A percentile compares a stretch with the other conserved stretches of the same genome.
phyloP scores from a whole-genome alignment of 1,140 invertebrate species.

The Zelostemma sp. region DNA sequence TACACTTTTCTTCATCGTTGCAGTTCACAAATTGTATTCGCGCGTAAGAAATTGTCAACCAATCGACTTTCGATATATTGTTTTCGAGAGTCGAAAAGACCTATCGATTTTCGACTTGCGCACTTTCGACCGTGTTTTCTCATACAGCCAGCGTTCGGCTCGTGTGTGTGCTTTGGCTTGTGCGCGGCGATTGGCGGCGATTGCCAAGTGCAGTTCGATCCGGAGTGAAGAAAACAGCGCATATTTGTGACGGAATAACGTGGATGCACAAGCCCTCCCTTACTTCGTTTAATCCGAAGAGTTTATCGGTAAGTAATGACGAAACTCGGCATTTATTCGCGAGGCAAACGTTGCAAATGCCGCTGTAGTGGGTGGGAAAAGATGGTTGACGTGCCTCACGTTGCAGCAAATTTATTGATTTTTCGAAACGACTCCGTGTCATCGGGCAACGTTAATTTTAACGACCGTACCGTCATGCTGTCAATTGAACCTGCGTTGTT shows the following conservation, averaged over 20 bases:
- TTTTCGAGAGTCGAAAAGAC: no score
- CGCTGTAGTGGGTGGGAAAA: constrained; percentile 33
- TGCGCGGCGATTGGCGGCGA: no score
- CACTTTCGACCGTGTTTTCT: neutral
- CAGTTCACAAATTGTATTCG: no score
- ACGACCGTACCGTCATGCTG: no score
- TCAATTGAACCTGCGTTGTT: no score
- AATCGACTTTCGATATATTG: no score
- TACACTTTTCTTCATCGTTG: no score
- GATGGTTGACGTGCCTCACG: constrained; percentile 33
- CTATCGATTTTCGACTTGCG: neutral
- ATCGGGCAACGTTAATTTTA: constrained; percentile 1
- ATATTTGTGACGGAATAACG: neutral
- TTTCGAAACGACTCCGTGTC: constrained; percentile 18
- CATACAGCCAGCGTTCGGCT: neutral
- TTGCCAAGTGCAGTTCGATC: no score
- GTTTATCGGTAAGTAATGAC: constrained; percentile 15
- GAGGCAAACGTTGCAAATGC: neutral
- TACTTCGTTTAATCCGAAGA: neutral
- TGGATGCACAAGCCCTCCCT: neutral
- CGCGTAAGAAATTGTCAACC: no score
- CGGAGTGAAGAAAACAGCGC: constrained; percentile 6
- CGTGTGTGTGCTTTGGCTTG: neutral
- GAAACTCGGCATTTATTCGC: neutral
- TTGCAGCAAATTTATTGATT: constrained; percentile 49